phyloP scores from a whole-genome alignment of 2,797 vertebrate species.

The Micromesistius poutassou region DNA sequence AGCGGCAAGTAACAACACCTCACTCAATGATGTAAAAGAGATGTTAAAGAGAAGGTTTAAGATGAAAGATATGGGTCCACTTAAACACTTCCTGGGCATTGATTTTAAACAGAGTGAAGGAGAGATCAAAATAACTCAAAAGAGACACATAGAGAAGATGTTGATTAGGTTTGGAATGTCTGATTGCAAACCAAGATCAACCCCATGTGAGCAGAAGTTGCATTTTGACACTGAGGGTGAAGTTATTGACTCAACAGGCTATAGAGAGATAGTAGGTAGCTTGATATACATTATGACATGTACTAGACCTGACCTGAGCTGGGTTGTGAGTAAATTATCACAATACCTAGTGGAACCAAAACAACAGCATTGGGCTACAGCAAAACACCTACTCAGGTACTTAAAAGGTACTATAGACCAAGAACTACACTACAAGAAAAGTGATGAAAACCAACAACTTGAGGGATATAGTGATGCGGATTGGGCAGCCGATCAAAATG shows the following conservation, averaged over 20 bases:
- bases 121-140: slow-evolving; percentile 21
- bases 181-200: slow-evolving; percentile 16
- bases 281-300: slow-evolving; percentile 26
- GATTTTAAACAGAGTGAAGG: slow-evolving; percentile 51
- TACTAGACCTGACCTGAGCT: slow-evolving; percentile 28
- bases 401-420: slow-evolving; percentile 16
- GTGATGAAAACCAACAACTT: slow-evolving; percentile 6
- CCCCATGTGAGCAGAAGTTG: slow-evolving; percentile 19
- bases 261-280: slow-evolving; percentile 19
- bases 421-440: slow-evolving; percentile 16
- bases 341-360: slow-evolving; percentile 23
- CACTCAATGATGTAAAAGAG: slow-evolving; percentile 2
- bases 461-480: slow-evolving; percentile 14
- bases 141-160: slow-evolving; percentile 14
- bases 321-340: slow-evolving; percentile 26
- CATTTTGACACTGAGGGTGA: not conserved
- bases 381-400: slow-evolving; percentile 30
- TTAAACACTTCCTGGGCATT: slow-evolving; percentile 37
- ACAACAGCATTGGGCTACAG: slow-evolving; percentile 22
- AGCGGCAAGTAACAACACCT: not conserved
- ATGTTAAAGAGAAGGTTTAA: slow-evolving; percentile 6
- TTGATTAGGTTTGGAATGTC: slow-evolving; percentile 7
- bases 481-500: slow-evolving; percentile 17
- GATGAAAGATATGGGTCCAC: not conserved
- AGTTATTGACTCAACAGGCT: too few relatives aligned